These are phyloP conservation scores for Heliornis fulica DNA, from an alignment of 2,113 vertebrate genomes.

Conservation along the genomic window DNA sequence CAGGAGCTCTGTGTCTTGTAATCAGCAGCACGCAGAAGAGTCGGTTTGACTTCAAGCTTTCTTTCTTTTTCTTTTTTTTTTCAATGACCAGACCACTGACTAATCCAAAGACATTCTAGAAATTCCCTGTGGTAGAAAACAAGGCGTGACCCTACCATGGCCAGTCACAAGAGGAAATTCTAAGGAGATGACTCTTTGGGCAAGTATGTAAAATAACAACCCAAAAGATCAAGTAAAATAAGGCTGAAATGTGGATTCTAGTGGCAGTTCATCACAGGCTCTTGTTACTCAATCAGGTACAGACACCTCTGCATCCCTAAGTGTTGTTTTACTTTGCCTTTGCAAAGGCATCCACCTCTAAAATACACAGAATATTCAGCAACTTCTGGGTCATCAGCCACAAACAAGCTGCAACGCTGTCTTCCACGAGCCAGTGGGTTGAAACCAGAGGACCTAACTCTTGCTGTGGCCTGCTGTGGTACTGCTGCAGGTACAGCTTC, in stretches of 20 bases:
- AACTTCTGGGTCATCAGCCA: not conserved
- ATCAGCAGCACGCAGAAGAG: not conserved
- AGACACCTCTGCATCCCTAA: not conserved
- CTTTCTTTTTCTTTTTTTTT: not conserved
- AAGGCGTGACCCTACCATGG: not conserved
- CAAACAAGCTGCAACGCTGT: not conserved
- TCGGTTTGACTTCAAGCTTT: not conserved
- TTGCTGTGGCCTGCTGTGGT: not conserved
- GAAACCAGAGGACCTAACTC: not conserved
- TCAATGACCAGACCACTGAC: not conserved
- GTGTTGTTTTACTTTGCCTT: not conserved
- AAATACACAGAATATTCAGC: not conserved
- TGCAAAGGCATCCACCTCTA: not conserved
- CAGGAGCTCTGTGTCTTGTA: not conserved
- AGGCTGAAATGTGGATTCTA: not conserved
- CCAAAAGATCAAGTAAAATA: not conserved
- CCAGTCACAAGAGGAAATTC: not conserved
- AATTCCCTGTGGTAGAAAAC: conserved; percentile 6
- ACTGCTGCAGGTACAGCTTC: not conserved
- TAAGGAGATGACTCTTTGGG: not conserved
- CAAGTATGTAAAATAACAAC: conserved; percentile 1
- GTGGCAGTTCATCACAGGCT: not conserved
- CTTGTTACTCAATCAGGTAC: not conserved
- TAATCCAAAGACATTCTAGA: conserved; percentile 14
- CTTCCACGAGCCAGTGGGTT: not conserved